Evolutionary conservation across 2,113 vertebrate species (phyloP).

Genomic region (Cephalopholis sonnerati): DNA sequence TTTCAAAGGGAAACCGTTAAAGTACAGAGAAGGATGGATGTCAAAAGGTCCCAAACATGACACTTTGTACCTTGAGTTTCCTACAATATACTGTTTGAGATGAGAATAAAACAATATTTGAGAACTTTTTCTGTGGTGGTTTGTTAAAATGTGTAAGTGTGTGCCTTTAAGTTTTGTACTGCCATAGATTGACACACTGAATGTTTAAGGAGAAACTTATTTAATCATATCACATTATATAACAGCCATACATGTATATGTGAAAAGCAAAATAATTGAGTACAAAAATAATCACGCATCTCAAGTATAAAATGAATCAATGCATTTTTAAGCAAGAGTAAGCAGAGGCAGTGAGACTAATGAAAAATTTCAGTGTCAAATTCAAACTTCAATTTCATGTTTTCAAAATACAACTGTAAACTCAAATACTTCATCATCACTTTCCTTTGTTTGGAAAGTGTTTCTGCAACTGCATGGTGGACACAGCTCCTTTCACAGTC

Average conservation of each 20-base stretch:
- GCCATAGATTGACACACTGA: neutral
- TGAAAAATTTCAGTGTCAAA: conserved; percentile 21
- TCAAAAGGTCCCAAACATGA: conserved; percentile 3
- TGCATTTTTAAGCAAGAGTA: neutral
- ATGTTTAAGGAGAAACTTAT: conserved; percentile 22
- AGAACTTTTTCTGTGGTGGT: conserved; percentile 1
- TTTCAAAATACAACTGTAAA: neutral
- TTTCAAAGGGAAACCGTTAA: conserved; percentile 39
- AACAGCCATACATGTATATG: neutral
- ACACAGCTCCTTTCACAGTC: neutral
- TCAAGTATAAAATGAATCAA: conserved; percentile 8
- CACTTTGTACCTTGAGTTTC: conserved; percentile 61
- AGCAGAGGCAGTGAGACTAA: neutral
- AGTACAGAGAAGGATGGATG: conserved; percentile 19
- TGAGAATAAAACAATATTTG: conserved; percentile 44
- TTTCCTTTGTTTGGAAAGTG: neutral
- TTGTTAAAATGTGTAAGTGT: neutral
- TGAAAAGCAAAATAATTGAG: neutral
- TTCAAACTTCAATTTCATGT: neutral
- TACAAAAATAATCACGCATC: neutral
- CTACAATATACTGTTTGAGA: conserved; percentile 45
- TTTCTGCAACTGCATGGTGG: neutral
- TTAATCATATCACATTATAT: neutral
- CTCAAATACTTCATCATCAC: neutral
- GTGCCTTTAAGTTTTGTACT: neutral